These are phyloP conservation scores for Leucoraja erinaceus DNA, from an alignment of 2,113 vertebrate genomes.

Conservation along the genomic window DNA sequence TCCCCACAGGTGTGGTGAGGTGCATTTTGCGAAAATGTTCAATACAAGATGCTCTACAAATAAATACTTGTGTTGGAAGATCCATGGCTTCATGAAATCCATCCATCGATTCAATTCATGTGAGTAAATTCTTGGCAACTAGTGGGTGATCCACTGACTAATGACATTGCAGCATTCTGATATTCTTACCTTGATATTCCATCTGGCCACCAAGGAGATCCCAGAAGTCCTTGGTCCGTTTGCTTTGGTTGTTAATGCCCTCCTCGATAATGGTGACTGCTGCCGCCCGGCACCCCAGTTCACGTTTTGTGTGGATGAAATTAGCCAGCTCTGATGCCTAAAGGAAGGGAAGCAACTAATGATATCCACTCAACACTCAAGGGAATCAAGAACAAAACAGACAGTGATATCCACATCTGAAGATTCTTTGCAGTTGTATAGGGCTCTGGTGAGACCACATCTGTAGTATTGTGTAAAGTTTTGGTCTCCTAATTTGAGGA, in stretches of 20 bases:
- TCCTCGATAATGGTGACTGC: slow-evolving; percentile 58
- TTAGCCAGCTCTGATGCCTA: slow-evolving; percentile 57
- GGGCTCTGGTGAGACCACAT: too few relatives aligned
- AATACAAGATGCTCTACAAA: background rate
- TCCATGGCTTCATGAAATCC: background rate
- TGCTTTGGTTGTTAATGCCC: slow-evolving; percentile 52
- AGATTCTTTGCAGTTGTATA: too few relatives aligned
- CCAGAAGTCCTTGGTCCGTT: slow-evolving; percentile 59
- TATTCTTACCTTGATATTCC: slow-evolving; percentile 53
- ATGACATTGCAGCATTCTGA: background rate
- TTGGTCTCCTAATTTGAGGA: too few relatives aligned
- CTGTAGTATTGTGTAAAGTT: too few relatives aligned
- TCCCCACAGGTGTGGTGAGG: too few relatives aligned
- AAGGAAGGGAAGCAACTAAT: background rate
- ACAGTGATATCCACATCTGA: background rate
- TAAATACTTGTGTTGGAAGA: background rate
- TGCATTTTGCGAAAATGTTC: too few relatives aligned
- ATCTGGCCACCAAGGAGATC: slow-evolving; percentile 57
- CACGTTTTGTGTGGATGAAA: slow-evolving; percentile 51
- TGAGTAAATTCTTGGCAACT: background rate
- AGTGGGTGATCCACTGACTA: background rate
- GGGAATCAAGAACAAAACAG: background rate
- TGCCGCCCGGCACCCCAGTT: slow-evolving; percentile 58
- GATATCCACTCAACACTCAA: background rate
- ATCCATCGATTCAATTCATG: background rate